phyloP scores from a whole-genome alignment of 2,797 vertebrate species.

The Lutjanus campechanus region DNA sequence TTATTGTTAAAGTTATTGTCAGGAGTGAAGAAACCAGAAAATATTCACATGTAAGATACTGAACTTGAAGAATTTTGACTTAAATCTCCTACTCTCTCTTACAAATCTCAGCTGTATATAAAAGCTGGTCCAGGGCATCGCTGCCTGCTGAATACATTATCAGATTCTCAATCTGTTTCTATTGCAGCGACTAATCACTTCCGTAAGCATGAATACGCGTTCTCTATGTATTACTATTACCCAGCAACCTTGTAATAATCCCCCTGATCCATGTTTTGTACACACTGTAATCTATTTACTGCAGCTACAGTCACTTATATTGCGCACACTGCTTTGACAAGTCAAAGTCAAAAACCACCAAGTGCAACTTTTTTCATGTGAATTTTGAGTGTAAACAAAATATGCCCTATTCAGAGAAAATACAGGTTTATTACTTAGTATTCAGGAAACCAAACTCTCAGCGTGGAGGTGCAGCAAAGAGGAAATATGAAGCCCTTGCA shows the following conservation, averaged over 20 bases:
- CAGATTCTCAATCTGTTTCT: conserved; percentile 24
- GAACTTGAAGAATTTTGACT: too few species aligned
- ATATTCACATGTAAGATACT: too few species aligned
- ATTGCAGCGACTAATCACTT: conserved; percentile 25
- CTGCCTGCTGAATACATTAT: background rate
- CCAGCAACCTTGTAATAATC: background rate
- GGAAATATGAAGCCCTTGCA: conserved; percentile 36
- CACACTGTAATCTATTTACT: conserved; percentile 33
- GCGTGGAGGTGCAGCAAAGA: background rate
- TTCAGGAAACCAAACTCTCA: background rate
- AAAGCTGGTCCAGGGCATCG: background rate
- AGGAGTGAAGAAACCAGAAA: too few species aligned
- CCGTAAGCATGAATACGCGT: background rate
- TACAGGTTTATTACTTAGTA: background rate
- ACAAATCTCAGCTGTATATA: background rate
- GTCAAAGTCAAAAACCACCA: conserved; percentile 2
- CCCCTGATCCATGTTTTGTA: conserved; percentile 41
- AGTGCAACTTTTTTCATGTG: background rate
- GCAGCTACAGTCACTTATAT: background rate
- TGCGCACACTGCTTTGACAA: background rate
- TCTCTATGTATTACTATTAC: conserved; percentile 15
- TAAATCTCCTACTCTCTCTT: too few species aligned
- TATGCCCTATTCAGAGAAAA: background rate
- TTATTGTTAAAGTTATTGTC: too few species aligned
- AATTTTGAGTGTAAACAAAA: conserved; percentile 10